These are phyloP conservation scores for Drosophila hydei DNA, from an alignment of 1,140 invertebrate genomes.

Conservation along the genomic window DNA sequence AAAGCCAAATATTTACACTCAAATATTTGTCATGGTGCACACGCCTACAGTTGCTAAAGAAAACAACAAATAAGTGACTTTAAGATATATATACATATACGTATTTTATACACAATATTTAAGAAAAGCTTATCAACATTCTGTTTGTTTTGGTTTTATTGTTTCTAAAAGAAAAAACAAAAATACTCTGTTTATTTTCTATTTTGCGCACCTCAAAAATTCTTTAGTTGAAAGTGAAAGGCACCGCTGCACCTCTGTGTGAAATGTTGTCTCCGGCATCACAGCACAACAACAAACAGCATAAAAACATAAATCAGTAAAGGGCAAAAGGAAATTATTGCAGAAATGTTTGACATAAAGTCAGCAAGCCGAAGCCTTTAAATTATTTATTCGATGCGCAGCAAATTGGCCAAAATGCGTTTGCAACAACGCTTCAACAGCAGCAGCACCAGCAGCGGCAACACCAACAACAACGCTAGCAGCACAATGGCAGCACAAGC, in stretches of 20 bases:
- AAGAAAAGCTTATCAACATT: conserved; percentile 36
- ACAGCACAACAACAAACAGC: conserved; percentile 49
- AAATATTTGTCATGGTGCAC: conserved; percentile 47
- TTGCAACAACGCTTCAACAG: conserved; percentile 67
- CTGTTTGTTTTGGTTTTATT: conserved; percentile 33
- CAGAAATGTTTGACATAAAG: conserved; percentile 25
- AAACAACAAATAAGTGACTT: conserved; percentile 41
- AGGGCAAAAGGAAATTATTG: conserved; percentile 14
- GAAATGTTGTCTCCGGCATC: conserved; percentile 52
- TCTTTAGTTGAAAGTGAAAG: conserved; percentile 78
- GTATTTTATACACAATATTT: not conserved
- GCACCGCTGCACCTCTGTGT: conserved; percentile 19
- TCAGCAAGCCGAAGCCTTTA: not conserved
- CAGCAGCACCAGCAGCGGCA: conserved; percentile 26
- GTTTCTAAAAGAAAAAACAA: conserved; percentile 27
- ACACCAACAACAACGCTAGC: conserved; percentile 23
- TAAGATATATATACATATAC: conserved; percentile 12
- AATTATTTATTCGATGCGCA: conserved; percentile 37
- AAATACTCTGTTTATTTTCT: conserved; percentile 65
- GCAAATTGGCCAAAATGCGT: conserved; percentile 59
- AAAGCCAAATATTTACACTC: conserved; percentile 42
- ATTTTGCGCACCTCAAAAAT: conserved; percentile 47
- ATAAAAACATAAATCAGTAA: not conserved
- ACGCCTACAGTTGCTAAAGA: conserved; percentile 44
- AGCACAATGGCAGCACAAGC: conserved; percentile 33